phyloP scores from a whole-genome alignment of 2,113 vertebrate genomes.

The Myotis yumanensis region DNA sequence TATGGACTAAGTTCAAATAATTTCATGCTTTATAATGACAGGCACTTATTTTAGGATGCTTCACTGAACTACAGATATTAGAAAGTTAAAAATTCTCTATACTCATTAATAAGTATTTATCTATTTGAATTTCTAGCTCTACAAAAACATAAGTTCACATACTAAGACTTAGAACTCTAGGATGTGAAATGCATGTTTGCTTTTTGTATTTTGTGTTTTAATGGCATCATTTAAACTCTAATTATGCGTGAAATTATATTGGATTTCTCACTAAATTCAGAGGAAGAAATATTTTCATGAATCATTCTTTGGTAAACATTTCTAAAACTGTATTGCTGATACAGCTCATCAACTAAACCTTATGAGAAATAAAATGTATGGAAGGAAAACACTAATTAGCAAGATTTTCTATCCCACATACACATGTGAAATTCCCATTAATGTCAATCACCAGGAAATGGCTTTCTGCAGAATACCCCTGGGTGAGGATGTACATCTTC shows the following conservation, averaged over 20 bases:
- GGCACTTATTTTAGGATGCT: not conserved
- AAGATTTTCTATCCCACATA: conserved; percentile 40
- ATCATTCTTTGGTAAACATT: conserved; percentile 70
- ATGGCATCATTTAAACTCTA: conserved; percentile 61
- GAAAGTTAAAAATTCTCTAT: not conserved
- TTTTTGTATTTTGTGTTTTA: conserved; percentile 59
- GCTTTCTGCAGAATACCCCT: conserved; percentile 37
- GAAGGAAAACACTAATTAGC: conserved; percentile 70
- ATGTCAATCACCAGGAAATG: conserved; percentile 61
- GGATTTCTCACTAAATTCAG: conserved; percentile 61
- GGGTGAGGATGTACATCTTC: not conserved
- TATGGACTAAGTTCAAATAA: not conserved
- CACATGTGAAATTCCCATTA: conserved; percentile 53
- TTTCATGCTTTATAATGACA: not conserved
- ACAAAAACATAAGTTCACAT: not conserved
- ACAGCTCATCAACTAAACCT: conserved; percentile 70
- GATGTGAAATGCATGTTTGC: conserved; percentile 24
- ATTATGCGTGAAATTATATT: conserved; percentile 71
- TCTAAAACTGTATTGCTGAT: conserved; percentile 64
- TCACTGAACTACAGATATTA: not conserved
- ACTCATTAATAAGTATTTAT: not conserved
- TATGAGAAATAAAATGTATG: conserved; percentile 64
- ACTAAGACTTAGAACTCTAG: not conserved
- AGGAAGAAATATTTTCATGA: conserved; percentile 62
- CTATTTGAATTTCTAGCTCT: conserved; percentile 20